A percentile compares a stretch with the other conserved stretches of the same genome.
These are phyloP conservation scores for Unio pictorum DNA, from an alignment of 2,888 invertebrate genomes.

Conservation along the genomic window DNA sequence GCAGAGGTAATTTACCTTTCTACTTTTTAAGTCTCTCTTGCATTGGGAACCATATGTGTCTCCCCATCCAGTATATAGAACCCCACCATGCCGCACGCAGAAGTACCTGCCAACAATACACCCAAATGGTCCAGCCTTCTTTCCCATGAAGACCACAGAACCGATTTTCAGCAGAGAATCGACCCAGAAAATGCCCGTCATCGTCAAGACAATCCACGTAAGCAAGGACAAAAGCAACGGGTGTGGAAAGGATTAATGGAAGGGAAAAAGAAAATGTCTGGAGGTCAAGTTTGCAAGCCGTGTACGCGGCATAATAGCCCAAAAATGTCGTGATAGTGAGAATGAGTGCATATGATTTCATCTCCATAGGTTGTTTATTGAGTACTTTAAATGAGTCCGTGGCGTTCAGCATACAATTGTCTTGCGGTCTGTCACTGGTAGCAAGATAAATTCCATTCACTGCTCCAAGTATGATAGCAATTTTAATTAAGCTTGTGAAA, in stretches of 20 bases:
- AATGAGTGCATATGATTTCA: slow-evolving; percentile 27
- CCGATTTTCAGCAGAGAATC: slow-evolving; percentile 20
- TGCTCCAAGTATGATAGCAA: slow-evolving; percentile 6
- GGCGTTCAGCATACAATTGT: slow-evolving; percentile 3
- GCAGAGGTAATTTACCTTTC: slow-evolving; percentile 43
- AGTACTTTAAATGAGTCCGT: slow-evolving; percentile 14
- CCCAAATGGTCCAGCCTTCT: not conserved
- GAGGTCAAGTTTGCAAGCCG: slow-evolving; percentile 74
- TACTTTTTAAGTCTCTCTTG: slow-evolving; percentile 61
- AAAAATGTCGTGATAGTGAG: slow-evolving; percentile 37
- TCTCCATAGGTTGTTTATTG: slow-evolving; percentile 4
- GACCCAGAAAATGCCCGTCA: not conserved
- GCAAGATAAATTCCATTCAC: too few relatives aligned
- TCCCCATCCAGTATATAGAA: slow-evolving; percentile 61
- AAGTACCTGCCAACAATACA: slow-evolving; percentile 18
- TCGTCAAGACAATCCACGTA: slow-evolving; percentile 22
- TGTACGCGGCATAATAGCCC: slow-evolving; percentile 72
- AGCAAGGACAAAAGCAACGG: slow-evolving; percentile 47
- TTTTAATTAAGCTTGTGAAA: slow-evolving; percentile 34
- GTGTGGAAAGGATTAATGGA: slow-evolving; percentile 70
- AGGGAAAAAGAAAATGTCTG: slow-evolving; percentile 71
- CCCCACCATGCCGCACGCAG: slow-evolving; percentile 49
- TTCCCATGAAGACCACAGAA: slow-evolving; percentile 2
- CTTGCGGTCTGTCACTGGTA: not conserved
- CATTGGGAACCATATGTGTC: slow-evolving; percentile 63